phyloP scores from a whole-genome alignment of 1,140 invertebrate species.

The Micrasema minimum region DNA sequence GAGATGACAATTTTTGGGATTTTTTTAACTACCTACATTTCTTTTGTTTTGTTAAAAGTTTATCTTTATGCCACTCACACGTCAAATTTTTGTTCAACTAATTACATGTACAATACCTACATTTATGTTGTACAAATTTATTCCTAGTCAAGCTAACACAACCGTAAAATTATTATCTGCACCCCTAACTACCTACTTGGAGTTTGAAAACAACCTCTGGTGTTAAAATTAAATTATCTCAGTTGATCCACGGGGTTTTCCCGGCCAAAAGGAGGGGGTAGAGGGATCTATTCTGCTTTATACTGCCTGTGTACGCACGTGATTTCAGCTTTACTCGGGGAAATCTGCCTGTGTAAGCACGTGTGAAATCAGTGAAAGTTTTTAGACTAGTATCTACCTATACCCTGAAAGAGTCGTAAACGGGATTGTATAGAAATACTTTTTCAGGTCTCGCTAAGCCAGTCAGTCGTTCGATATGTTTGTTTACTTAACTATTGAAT shows the following conservation, averaged over 20 bases:
- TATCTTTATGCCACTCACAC: no score
- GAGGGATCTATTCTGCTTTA: neutral
- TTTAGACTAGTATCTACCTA: no score
- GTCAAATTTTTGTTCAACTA: no score
- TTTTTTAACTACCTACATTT: no score
- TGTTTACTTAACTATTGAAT: conserved; percentile 36
- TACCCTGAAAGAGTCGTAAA: conserved; percentile 43
- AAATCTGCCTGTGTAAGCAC: no score
- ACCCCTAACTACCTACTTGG: conserved; percentile 40
- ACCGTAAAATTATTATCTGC: conserved; percentile 42
- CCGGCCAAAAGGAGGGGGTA: conserved; percentile 15
- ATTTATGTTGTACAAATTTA: no score
- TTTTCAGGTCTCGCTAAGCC: conserved; percentile 47
- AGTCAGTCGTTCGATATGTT: conserved; percentile 39
- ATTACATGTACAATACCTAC: no score
- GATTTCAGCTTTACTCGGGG: conserved; percentile 44
- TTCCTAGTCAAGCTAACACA: no score
- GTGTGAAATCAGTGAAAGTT: conserved; percentile 48
- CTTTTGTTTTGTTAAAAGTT: no score
- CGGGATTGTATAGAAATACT: conserved; percentile 50
- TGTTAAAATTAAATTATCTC: conserved; percentile 54
- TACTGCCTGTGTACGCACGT: conserved; percentile 49
- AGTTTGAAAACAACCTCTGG: conserved; percentile 53
- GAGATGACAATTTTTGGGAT: no score
- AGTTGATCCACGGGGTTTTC: conserved; percentile 50